Evolutionary conservation across 2,888 invertebrate genomes (phyloP), one percentile per base, ranked within the genome.

Genomic region (Epistrophe grossulariae): DNA sequence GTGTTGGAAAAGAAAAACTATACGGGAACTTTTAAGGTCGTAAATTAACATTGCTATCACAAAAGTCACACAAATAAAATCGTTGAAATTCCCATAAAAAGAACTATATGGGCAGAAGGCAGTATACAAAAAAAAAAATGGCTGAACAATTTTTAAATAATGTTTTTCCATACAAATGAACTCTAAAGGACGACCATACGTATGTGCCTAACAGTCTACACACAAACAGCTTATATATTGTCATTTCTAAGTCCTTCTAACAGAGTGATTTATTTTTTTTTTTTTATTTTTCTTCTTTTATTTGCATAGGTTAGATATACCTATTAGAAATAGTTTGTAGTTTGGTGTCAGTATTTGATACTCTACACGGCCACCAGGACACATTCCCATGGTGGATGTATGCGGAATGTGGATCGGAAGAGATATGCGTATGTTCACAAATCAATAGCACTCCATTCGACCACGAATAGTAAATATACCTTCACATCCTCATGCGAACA

Each of bases 391-490:
- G 60, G 76, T 66, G 50, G 80, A 84, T 84, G 57, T 52, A 38
- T 60, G 24, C 24, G 70, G 68, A 70, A 40, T 38, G 60, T 66
- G 57, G 74, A 74, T 57, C 45, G 55, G 17, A 52, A 52, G 35
- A 38, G 55, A 72, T 74, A 76, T 79, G 87, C 87, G 79, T 83
- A 57, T 79, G 72, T 83, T 79, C 79, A 70, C 76, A 79, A 87
- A 87, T 87, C 87, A 83, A 87, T 48, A 38, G 24, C 38, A 52
- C 31, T 52, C 31, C 76, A 40, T 57, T 31, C 28, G 38, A 31
- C 59, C 28, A 52, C 15, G 40, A 28, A 45, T 15, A 28, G 68
- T 68, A 55, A 50, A 70, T 70, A 52, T 19, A 43, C 70, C 28
- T 4, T 15, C 28, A 35, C 35, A 35, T 55, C 50, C 52, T 13